Evolutionary conservation across 2,888 invertebrate genomes (phyloP).

Genomic region (Lasioglossum marginatum): DNA sequence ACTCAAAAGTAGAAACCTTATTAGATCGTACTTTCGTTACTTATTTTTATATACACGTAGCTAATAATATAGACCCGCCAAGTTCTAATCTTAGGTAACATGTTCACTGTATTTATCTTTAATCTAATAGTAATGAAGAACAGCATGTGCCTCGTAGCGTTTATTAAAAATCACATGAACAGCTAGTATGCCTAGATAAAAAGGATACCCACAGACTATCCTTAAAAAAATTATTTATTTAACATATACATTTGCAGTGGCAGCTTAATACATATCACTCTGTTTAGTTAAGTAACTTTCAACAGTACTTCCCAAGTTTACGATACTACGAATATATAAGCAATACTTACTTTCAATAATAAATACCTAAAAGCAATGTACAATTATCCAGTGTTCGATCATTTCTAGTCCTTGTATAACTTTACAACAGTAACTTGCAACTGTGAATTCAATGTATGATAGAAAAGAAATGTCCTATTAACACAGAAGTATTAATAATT

Average conservation of each 20-base stretch:
- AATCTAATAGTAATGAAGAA: conserved; percentile 63
- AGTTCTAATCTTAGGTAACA: conserved; percentile 58
- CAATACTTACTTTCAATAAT: conserved; percentile 65
- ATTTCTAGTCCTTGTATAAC: not conserved
- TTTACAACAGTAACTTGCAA: not conserved
- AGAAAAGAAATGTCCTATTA: too few relatives aligned
- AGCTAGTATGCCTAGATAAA: conserved; percentile 59
- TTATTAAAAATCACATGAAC: conserved; percentile 63
- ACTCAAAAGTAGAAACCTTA: conserved; percentile 51
- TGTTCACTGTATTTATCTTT: conserved; percentile 68
- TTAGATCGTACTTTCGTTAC: conserved; percentile 57
- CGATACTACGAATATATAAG: conserved; percentile 71
- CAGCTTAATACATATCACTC: conserved; percentile 76
- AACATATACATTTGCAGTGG: conserved; percentile 73
- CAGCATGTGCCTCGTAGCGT: conserved; percentile 75
- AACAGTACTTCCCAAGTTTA: conserved; percentile 66
- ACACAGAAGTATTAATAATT: not conserved
- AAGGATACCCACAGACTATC: conserved; percentile 49
- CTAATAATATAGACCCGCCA: conserved; percentile 50
- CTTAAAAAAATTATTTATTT: conserved; percentile 76
- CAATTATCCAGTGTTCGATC: not conserved
- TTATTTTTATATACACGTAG: conserved; percentile 66
- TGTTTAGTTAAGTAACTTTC: conserved; percentile 67
- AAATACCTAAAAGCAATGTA: conserved; percentile 50
- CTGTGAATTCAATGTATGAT: too few relatives aligned